Evolutionary conservation across 2,888 invertebrate species (phyloP), one percentile per base, ranked within the genome.

Genomic region (Drosophila conformis): DNA sequence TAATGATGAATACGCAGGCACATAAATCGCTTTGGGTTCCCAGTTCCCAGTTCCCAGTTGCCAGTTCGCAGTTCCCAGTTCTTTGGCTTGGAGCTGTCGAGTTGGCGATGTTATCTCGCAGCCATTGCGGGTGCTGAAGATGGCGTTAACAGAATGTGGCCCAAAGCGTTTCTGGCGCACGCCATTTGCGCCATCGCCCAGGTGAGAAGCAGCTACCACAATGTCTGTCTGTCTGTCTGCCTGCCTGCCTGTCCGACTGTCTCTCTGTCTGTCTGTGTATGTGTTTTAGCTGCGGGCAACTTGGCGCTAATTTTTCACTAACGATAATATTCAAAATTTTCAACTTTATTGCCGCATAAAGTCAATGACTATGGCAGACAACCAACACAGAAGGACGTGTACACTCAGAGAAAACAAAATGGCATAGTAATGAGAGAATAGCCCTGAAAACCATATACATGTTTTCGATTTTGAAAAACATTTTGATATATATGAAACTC

Each of bases 301-400:
- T 90, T 86, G 79, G 69, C 79, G 90, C 90, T 87, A 87, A 90
- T 87, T 87, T 87, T 90, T 81, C 89, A 86, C 89, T 87, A 90
- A 90, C 87, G 87, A 90, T 87, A 82, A 90, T 90, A 88, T 88
- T 88, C 87, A 86, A 83, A 90, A 87, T 87, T 90, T 83, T 87
- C 87, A 86, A 87, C 89, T 87, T 87, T 87, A 90, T 88, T 73
- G 90, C 79, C 75, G 78, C 84, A 90, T 90, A 86, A 90, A 86
- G 69, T 76, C 79, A 86, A 90, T 78, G 81, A 70, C 88, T 78
- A 71, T 75, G 83, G 69, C 75, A 71, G 60, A 35, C 72, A 57
- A n/a, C 36, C 27, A 38, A 29, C 36, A 52, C 36, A 58, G 35
- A 13, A 54, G 27, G 6, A n/a, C 13, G 15, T 0, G 8, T 46